Evolutionary conservation across 2,797 vertebrate species (phyloP).

Genomic region (Pipistrellus nathusii): DNA sequence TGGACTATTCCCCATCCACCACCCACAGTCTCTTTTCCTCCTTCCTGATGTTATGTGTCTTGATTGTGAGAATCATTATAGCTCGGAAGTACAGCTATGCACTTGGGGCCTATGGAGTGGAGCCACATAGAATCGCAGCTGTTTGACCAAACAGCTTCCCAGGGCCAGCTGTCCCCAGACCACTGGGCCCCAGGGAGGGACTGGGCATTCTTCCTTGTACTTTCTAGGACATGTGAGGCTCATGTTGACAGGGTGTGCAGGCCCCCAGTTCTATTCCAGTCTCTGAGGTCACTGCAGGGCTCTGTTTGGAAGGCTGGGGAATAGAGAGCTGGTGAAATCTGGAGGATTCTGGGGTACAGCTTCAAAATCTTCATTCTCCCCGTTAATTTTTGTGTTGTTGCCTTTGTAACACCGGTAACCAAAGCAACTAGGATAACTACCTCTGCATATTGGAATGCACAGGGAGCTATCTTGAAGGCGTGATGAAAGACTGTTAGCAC

Average conservation of each 20-base stretch:
- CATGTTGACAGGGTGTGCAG: neutral
- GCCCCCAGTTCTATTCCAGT: neutral
- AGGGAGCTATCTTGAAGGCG: neutral
- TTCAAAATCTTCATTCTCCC: slow-evolving; percentile 31
- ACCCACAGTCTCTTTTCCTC: neutral
- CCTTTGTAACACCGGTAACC: slow-evolving; percentile 50
- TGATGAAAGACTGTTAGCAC: neutral
- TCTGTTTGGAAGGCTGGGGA: neutral
- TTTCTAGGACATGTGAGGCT: neutral
- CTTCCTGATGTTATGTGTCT: neutral
- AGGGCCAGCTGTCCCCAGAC: neutral
- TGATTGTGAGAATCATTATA: neutral
- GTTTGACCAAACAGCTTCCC: neutral
- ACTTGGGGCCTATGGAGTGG: neutral
- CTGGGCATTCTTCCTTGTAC: neutral
- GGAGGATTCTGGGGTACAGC: neutral
- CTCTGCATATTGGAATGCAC: neutral
- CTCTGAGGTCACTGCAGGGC: neutral
- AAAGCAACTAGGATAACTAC: slow-evolving; percentile 1
- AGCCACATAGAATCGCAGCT: neutral
- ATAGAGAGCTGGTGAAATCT: neutral
- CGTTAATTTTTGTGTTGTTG: neutral
- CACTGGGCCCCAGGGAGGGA: neutral
- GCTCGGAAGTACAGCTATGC: neutral
- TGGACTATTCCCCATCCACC: neutral